Percentiles rank a stretch among this genome's conserved stretches.
phyloP scores from a whole-genome alignment of 1,140 invertebrate genomes.

The Samia ricini region DNA sequence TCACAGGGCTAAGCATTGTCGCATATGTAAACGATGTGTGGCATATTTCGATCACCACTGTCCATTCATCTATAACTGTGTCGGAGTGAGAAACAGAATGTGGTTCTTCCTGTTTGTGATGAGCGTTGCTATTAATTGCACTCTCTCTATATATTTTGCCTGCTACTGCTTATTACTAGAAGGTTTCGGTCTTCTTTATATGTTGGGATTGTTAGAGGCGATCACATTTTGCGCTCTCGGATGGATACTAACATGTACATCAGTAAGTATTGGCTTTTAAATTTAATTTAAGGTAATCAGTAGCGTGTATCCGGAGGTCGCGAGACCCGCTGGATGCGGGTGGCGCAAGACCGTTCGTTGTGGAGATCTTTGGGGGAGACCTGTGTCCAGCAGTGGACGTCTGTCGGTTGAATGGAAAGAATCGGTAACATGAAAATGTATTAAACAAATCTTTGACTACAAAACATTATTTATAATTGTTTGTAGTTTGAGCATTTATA shows the following conservation, averaged over 20 bases:
- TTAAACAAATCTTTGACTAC: no score
- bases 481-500: no score
- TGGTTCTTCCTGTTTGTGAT: slow-evolving; percentile 95
- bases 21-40: slow-evolving; percentile 94
- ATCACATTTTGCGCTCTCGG: slow-evolving; percentile 90
- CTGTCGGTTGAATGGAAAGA: no score
- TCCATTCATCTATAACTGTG: slow-evolving; percentile 96
- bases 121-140: slow-evolving; percentile 91
- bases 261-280: slow-evolving; percentile 81
- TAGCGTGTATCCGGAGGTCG: no score
- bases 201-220: slow-evolving; percentile 89
- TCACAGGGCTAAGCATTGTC: slow-evolving; percentile 91
- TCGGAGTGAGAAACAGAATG: slow-evolving; percentile 90
- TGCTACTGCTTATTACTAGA: slow-evolving; percentile 91
- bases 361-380: no score
- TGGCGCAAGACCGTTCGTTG: no score
- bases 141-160: slow-evolving; percentile 92
- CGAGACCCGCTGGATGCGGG: no score
- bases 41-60: slow-evolving; percentile 97
- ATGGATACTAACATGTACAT: slow-evolving; percentile 92
- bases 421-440: no score
- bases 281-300: no score
- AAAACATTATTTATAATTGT: no score
- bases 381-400: no score
- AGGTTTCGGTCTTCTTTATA: slow-evolving; percentile 89